Evolutionary conservation across 2,888 invertebrate species (phyloP), one percentile per base, ranked within the genome.

Genomic region (Carcina quercana): DNA sequence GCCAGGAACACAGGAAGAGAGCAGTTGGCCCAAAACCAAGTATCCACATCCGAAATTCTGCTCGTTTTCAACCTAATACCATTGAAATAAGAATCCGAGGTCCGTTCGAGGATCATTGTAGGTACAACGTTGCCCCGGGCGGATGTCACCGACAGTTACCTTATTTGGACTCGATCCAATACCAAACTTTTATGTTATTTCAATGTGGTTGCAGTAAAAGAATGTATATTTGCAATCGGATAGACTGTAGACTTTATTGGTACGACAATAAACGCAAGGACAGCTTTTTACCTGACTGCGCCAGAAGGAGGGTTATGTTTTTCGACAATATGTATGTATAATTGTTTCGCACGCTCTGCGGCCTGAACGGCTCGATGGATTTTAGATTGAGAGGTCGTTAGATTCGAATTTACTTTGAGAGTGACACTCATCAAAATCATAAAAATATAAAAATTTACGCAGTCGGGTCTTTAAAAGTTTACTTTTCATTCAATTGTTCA

Each of bases 81-180:
- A 12, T 34, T 34, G 13, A 17, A 37, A 48, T 63, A 53, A 48
- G 53, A 49, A 40, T 40, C 43, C 32, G 34, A 24, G 29, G 32
- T n/a, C n/a, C 10, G 12, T 4, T 24, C n/a, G 36, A 20, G 43
- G 47, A 53, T 49, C 45, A 39, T 53, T 50, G 59, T 34, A 40
- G 42, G 47, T 45, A 56, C 55, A 55, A 48, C 58, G 64, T 62
- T 58, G 56, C 66, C 66, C 54, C 55, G 53, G 56, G 66, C 70
- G 72, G 68, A 72, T 75, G 78, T 74, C 69, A 70, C 63, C 71
- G 65, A 67, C 78, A 75, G 67, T 73, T 72, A 68, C 79, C 79
- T 76, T 80, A 79, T 82, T 83, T 82, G 82, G 82, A 78, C 53
- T 59, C 56, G 60, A 59, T 76, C 82, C 80, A 83, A 72, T 50